Evolutionary conservation across 2,797 vertebrate genomes (phyloP).

Genomic region (Amniataba percoides): DNA sequence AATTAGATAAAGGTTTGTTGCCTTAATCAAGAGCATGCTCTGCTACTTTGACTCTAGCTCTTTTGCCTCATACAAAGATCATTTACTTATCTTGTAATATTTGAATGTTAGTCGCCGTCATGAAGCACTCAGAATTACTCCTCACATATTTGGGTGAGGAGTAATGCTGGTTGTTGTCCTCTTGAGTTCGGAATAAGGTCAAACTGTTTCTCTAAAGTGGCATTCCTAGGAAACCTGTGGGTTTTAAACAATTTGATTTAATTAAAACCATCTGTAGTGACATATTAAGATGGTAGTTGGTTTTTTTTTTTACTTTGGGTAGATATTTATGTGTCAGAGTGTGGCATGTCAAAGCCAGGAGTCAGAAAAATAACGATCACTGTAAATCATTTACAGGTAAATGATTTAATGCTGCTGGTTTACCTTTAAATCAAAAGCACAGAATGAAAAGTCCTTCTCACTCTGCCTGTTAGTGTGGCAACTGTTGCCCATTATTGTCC

Average conservation of each 20-base stretch:
- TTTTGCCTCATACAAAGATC: background rate
- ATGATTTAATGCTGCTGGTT: background rate
- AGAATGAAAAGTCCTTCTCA: conserved; percentile 11
- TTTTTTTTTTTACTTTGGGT: background rate
- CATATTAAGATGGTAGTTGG: background rate
- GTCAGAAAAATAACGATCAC: background rate
- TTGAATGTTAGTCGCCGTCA: background rate
- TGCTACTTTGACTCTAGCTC: background rate
- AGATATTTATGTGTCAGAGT: background rate
- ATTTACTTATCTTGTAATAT: background rate
- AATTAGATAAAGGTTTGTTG: too few relatives aligned
- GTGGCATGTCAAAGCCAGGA: background rate
- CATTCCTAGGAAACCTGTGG: background rate
- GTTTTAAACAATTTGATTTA: background rate
- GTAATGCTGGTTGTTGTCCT: background rate
- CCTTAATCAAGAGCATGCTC: too few relatives aligned
- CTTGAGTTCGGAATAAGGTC: background rate
- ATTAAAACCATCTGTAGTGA: background rate
- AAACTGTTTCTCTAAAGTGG: background rate
- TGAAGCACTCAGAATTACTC: background rate
- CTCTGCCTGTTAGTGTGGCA: conserved; percentile 28
- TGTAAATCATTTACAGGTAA: background rate
- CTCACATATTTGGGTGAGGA: background rate
- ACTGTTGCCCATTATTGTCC: conserved; percentile 52
- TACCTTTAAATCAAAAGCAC: conserved; percentile 16